Percentiles rank a stretch among this genome's conserved stretches.
Evolutionary conservation across 2,888 invertebrate species (phyloP).

Genomic region (Drosophila fungiperda): DNA sequence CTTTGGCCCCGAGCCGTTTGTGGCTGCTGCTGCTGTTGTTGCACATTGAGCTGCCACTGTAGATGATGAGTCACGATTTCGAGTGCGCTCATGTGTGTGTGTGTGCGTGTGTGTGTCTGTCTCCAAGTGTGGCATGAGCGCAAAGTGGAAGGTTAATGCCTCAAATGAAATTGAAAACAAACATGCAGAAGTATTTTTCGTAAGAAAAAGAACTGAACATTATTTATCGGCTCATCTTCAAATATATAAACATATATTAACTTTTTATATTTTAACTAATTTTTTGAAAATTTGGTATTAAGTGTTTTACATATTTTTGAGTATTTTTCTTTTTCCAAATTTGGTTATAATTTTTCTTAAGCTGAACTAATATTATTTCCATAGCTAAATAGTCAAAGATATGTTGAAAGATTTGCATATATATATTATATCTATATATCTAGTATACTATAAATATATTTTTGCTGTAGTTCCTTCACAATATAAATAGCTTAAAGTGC

Average conservation of each 20-base stretch:
- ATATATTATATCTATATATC: no score
- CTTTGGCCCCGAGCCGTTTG: constrained; percentile 64
- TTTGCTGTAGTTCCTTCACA: no score
- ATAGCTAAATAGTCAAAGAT: neutral
- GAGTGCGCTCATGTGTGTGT: constrained; percentile 29
- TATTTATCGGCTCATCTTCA: neutral
- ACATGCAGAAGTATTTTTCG: constrained; percentile 6
- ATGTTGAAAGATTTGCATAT: neutral
- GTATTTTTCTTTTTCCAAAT: neutral
- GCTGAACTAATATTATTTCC: neutral
- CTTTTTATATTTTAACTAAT: neutral
- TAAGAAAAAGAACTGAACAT: neutral
- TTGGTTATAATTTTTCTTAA: no score
- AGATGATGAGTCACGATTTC: constrained; percentile 59
- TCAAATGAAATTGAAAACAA: constrained; percentile 32
- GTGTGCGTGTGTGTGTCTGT: constrained; percentile 1
- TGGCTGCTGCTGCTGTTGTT: constrained; percentile 26
- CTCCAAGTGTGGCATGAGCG: constrained; percentile 24
- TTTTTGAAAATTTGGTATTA: neutral
- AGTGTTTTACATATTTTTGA: no score
- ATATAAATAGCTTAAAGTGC: no score
- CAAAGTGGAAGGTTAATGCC: constrained; percentile 41
- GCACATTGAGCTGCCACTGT: constrained; percentile 51
- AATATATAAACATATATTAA: no score
- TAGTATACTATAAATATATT: no score